These are phyloP conservation scores for Leptinotarsa texana DNA, from an alignment of 1,140 invertebrate genomes.

Conservation along the genomic window DNA sequence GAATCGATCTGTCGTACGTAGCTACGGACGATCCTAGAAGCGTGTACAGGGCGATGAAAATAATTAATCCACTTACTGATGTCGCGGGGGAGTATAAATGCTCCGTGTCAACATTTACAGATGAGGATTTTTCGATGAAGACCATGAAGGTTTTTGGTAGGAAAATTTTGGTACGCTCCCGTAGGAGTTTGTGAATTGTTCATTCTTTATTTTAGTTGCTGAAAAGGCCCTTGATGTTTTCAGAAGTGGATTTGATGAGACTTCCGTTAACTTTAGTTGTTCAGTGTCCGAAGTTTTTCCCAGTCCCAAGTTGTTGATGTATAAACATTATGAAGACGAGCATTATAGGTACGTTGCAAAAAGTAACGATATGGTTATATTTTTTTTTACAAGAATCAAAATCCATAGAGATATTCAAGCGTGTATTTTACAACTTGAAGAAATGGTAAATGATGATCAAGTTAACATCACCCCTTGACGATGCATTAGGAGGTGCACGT, in stretches of 20 bases:
- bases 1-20: constrained; percentile 64
- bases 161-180: not conserved
- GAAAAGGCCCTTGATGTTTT: constrained; percentile 44
- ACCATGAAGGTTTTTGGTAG: constrained; percentile 69
- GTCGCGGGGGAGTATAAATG: constrained; percentile 70
- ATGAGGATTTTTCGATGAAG: constrained; percentile 62
- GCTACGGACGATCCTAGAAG: constrained; percentile 63
- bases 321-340: constrained; percentile 43
- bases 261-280: constrained; percentile 57
- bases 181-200: not conserved
- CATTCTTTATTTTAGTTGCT: constrained; percentile 46
- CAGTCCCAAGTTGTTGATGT: constrained; percentile 55
- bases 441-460: too few species aligned
- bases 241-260: constrained; percentile 35
- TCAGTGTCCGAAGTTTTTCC: constrained; percentile 56
- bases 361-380: not conserved
- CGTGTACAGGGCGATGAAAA: constrained; percentile 69
- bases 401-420: too few species aligned
- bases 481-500: too few species aligned
- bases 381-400: too few species aligned
- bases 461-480: too few species aligned
- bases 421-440: too few species aligned
- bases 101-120: constrained; percentile 65
- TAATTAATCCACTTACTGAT: constrained; percentile 67
- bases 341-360: constrained; percentile 27